These are phyloP conservation scores for Ceratina calcarata DNA, from an alignment of 1,140 invertebrate genomes.

Conservation along the genomic window DNA sequence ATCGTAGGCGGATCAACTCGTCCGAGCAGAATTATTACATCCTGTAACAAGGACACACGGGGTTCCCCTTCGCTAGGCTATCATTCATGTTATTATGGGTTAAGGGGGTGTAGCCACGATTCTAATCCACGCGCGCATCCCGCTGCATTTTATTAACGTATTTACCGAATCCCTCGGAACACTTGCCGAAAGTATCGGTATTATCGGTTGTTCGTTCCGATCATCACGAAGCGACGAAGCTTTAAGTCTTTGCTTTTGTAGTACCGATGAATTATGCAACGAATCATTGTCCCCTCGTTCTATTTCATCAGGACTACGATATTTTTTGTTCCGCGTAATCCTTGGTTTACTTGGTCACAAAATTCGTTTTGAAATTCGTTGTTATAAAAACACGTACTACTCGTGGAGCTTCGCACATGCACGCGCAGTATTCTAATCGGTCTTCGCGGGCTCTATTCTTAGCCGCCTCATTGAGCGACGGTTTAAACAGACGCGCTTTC, in stretches of 20 bases:
- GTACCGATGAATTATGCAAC: conserved; percentile 60
- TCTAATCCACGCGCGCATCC: conserved; percentile 68
- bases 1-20: conserved; percentile 33
- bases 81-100: conserved; percentile 71
- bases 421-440: no score
- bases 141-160: conserved; percentile 79
- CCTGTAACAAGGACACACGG: conserved; percentile 22
- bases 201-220: conserved; percentile 56
- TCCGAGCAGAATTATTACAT: conserved; percentile 49
- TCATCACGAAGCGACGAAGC: conserved; percentile 35
- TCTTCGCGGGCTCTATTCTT: neutral
- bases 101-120: conserved; percentile 49
- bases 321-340: neutral
- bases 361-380: neutral
- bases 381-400: no score
- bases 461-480: conserved; percentile 2
- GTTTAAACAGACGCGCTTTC: conserved; percentile 30
- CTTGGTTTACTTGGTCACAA: neutral
- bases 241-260: conserved; percentile 53
- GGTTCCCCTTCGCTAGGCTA: conserved; percentile 53
- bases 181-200: conserved; percentile 35
- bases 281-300: conserved; percentile 21
- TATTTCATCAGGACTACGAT: neutral
- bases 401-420: no score
- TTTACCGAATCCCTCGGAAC: conserved; percentile 67